Evolutionary conservation across 1,140 invertebrate species (phyloP), one percentile per base, ranked within the genome.

Genomic region (Dreissena polymorpha): DNA sequence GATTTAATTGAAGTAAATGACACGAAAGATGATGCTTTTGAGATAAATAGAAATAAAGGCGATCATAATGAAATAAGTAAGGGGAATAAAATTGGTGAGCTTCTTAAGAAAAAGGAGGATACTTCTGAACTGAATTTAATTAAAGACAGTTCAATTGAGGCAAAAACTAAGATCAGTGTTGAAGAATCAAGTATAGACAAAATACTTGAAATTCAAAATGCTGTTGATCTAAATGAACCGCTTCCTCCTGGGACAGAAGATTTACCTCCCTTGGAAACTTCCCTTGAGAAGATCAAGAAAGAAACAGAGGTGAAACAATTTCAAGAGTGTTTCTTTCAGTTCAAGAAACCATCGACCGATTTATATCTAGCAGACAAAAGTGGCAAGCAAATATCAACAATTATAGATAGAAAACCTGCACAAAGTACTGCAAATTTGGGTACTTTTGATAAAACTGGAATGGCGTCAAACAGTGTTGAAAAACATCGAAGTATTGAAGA

Each of bases 161-260:
- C 8, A 39, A 39, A 39, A 39, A 39, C 39, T 39, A 39, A 39
- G 39, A 39, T 39, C 39, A 39, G 39, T 8, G 39, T 39, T 39
- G 57, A 60, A 60, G 16, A 23, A n/a, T 60, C 57, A 60, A 60
- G 57, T 23, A 60, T 60, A n/a, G 57, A 60, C 57, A 60, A 60
- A 23, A 60, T 60, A n/a, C 21, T 60, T n/a, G 57, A 60, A 60
- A 23, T 6, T 60, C 3, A 12, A 60, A n/a, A 3, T 60, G 16
- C 16, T 51, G 16, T 73, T 73, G n/a, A 21, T 55, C 21, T 8
- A 6, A 23, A 60, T n/a, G 23, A 75, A n/a, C 73, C 73, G 0
- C 21, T 60, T 10, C 73, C 73, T 18, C 73, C 73, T 65, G 73
- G 73, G 12, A 75, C 60, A 64, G 73, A 75, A 27, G 73, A 75